phyloP scores from a whole-genome alignment of 2,888 invertebrate species.

The Lutraria lutraria region DNA sequence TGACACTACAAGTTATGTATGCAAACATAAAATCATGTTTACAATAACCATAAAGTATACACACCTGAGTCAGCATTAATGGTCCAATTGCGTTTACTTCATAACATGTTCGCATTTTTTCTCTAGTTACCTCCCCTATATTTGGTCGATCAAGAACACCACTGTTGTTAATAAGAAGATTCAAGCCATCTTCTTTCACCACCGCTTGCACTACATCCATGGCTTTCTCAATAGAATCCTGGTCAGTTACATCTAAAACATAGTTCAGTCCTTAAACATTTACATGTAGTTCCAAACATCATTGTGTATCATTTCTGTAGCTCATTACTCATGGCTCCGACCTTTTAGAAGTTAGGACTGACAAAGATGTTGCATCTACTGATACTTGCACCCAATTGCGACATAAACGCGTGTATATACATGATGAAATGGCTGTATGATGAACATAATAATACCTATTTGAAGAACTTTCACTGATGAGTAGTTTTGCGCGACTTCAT shows the following conservation, averaged over 20 bases:
- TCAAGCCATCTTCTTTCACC: constrained; percentile 90
- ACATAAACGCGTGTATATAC: not conserved
- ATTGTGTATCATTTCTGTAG: too few species aligned
- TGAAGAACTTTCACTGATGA: constrained; percentile 47
- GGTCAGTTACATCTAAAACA: not conserved
- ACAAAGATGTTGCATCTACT: too few species aligned
- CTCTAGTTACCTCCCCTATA: constrained; percentile 51
- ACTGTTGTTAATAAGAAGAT: constrained; percentile 96
- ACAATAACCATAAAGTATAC: not conserved
- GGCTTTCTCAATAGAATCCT: constrained; percentile 3
- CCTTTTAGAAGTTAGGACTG: too few species aligned
- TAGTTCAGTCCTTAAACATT: not conserved
- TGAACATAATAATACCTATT: constrained; percentile 42
- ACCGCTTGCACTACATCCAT: constrained; percentile 47
- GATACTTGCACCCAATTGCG: too few species aligned
- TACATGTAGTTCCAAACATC: not conserved
- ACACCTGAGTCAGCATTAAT: constrained; percentile 62
- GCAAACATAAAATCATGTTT: too few species aligned
- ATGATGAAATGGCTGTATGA: not conserved
- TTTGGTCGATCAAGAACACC: constrained; percentile 88
- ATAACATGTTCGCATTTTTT: constrained; percentile 57
- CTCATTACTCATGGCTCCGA: too few species aligned
- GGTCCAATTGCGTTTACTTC: constrained; percentile 67
- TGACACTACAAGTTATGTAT: too few species aligned
- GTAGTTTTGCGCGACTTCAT: constrained; percentile 43